Base-by-base conservation (phyloP, 1,140 invertebrate species). In the Andricus grossulariae region DNA sequence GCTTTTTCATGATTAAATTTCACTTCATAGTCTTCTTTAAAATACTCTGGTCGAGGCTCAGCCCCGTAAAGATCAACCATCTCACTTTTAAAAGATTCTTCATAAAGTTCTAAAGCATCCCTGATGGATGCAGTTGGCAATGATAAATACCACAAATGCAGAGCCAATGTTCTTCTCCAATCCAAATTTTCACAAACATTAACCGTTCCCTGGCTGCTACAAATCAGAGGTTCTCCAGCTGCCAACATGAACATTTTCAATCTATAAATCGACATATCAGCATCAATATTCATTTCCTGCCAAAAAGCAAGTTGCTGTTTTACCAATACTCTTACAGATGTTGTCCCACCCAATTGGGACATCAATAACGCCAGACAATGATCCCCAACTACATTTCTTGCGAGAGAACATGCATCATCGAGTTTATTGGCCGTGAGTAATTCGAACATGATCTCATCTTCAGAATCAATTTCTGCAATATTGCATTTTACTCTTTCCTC, bases 61-160 rank as follows among this genome's bases (percentile, higher is more conserved):
- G 83, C 75, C 0, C 89, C 86, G 52, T 90, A 91, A 16, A 72
- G 72, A 21, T 88, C 85, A 78, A 80, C 86, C 11, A 82, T 51
- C 16, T 80, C 76, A 7, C 91, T 87, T 54, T 92, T 89, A 82
- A 94, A 97, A 0, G 95, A 93, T 51, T 90, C 83, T 79, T 96
- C 94, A 85, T 96, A 97, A 3, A 94, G 88, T 2, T 93, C 86
- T 12, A 97, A 81, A 0, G 94, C 94, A 84, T 96, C 94, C 1
- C 93, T 91, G 16, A 97, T 93, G 1, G 94, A 94, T 0, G 93
- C 92, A 4, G 94, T 93, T 2, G 94, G 93, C 12, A 93, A 91
- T 73, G 93, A 93, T 0, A 95, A 87, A 85, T 95, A 96, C 97
- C 97, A 97, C 21, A 97, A 92, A 88, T 97, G 95, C 51, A 96